These are phyloP conservation scores for Anarrhichthys ocellatus DNA, from an alignment of 2,113 vertebrate species.

Conservation along the genomic window DNA sequence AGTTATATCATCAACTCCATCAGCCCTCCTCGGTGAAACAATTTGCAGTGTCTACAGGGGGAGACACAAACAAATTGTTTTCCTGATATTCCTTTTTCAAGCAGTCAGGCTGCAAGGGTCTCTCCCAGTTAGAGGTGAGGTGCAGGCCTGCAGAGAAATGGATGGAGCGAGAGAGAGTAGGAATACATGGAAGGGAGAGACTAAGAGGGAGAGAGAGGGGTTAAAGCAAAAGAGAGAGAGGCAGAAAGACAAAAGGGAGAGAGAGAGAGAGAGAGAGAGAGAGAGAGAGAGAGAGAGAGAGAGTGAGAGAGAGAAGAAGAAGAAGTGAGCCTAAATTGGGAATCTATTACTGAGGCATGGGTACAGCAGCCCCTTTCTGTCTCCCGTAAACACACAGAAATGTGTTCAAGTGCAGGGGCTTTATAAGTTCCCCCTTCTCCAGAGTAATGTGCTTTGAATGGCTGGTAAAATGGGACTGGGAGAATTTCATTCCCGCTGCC, in stretches of 20 bases:
- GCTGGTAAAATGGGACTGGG: constrained; percentile 92
- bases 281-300: constrained; percentile 54
- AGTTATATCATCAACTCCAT: constrained; percentile 74
- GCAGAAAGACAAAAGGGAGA: constrained; percentile 59
- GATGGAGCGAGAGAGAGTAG: constrained; percentile 55
- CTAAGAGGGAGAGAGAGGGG: constrained; percentile 48
- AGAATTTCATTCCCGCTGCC: constrained; percentile 96
- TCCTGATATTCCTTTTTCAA: constrained; percentile 68
- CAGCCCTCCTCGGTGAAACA: constrained; percentile 69
- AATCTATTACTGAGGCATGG: constrained; percentile 86
- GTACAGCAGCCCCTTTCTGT: constrained; percentile 80
- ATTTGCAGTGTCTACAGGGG: constrained; percentile 67
- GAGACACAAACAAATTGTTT: constrained; percentile 74
- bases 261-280: constrained; percentile 45
- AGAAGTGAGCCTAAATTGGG: constrained; percentile 83
- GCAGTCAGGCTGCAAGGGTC: constrained; percentile 51
- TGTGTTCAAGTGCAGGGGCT: constrained; percentile 87
- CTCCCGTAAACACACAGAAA: constrained; percentile 90
- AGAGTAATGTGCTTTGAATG: constrained; percentile 93
- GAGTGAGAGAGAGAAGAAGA: constrained; percentile 42
- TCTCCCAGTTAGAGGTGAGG: constrained; percentile 45
- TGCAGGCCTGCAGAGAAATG: constrained; percentile 61
- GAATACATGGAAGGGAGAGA: constrained; percentile 56
- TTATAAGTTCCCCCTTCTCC: constrained; percentile 91
- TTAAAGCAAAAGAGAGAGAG: constrained; percentile 59